phyloP scores from a whole-genome alignment of 2,113 vertebrate species.

The Leptobrachium ailaonicum region DNA sequence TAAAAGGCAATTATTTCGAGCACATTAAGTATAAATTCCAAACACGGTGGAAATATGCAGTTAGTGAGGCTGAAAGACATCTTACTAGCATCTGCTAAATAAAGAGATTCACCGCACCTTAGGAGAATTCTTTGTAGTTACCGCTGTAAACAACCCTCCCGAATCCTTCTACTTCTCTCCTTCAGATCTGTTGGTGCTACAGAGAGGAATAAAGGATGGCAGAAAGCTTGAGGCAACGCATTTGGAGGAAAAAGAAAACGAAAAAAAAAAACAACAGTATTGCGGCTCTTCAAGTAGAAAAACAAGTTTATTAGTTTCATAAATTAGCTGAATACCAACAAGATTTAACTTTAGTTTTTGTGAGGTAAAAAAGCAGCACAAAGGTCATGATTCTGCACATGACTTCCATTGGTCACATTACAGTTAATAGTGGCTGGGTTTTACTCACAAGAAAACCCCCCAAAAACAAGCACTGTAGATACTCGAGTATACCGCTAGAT shows the following conservation, averaged over 20 bases:
- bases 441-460: too few species aligned
- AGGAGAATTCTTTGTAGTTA: constrained; percentile 28
- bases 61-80: constrained; percentile 4
- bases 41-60: constrained; percentile 2
- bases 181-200: constrained; percentile 7
- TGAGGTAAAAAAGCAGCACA: too few species aligned
- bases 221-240: not conserved
- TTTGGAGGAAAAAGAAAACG: not conserved
- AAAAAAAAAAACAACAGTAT: not conserved
- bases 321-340: not conserved
- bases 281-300: not conserved
- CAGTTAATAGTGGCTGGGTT: too few species aligned
- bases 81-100: constrained; percentile 28
- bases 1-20: constrained; percentile 33
- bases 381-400: too few species aligned
- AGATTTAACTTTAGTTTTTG: too few species aligned
- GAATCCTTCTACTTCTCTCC: constrained; percentile 9
- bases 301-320: not conserved
- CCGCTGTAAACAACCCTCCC: constrained; percentile 23
- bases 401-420: too few species aligned
- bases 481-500: too few species aligned
- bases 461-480: too few species aligned
- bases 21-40: constrained; percentile 19
- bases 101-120: constrained; percentile 12
- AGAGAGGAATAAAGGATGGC: not conserved